phyloP scores from a whole-genome alignment of 2,113 vertebrate species.

The Sturnus vulgaris region DNA sequence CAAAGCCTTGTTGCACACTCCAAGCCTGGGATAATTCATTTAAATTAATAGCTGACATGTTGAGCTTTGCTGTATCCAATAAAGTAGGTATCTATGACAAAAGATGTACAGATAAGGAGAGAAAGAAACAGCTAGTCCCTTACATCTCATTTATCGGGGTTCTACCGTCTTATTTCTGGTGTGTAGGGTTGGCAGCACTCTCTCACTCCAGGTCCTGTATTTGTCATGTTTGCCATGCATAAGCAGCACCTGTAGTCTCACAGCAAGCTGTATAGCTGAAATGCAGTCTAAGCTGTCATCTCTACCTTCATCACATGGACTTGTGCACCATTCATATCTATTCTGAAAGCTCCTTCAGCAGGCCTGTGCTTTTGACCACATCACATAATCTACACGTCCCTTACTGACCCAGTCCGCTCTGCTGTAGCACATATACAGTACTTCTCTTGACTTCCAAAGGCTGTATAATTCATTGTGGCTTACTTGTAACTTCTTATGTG shows the following conservation, averaged over 20 bases:
- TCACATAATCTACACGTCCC: background rate
- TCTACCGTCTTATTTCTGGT: background rate
- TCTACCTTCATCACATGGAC: rapidly evolving
- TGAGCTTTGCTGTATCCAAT: background rate
- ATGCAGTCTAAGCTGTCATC: background rate
- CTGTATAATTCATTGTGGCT: background rate
- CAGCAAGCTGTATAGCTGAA: background rate
- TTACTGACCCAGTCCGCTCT: background rate
- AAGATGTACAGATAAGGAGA: background rate
- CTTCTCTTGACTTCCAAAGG: background rate
- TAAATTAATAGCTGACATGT: background rate
- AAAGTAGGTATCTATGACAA: background rate
- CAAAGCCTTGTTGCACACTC: background rate
- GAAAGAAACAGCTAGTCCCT: background rate
- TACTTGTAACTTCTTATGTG: background rate
- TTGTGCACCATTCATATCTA: background rate
- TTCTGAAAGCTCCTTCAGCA: background rate
- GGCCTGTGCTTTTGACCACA: background rate
- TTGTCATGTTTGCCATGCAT: background rate
- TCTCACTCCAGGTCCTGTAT: background rate
- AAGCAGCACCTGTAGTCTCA: background rate
- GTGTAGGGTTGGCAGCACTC: background rate
- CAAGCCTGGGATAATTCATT: background rate
- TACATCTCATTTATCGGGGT: background rate
- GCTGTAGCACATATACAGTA: background rate